Percentiles rank a stretch among this genome's conserved stretches.
Evolutionary conservation across 2,888 invertebrate species (phyloP).

Genomic region (Thymelicus acteon): DNA sequence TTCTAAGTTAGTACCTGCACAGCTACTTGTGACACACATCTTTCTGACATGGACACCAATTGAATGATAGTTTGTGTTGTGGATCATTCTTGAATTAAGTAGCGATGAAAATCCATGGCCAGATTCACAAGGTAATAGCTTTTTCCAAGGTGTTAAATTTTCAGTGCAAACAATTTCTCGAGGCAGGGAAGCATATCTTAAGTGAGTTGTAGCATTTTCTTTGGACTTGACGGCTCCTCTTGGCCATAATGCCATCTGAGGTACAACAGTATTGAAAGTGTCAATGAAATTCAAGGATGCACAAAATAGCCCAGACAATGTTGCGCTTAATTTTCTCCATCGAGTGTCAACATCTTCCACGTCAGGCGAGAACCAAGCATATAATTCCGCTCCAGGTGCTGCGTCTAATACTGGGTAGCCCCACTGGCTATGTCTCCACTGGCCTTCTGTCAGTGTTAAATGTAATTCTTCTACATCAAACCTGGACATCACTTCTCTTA

Average conservation of each 20-base stretch:
- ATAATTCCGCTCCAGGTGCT: conserved; percentile 96
- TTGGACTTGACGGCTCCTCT: conserved; percentile 84
- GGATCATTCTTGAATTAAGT: conserved; percentile 95
- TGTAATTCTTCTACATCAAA: conserved; percentile 96
- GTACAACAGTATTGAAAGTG: conserved; percentile 92
- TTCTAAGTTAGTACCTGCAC: conserved; percentile 88
- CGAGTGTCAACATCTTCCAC: conserved; percentile 89
- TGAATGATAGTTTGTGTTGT: conserved; percentile 97
- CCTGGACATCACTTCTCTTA: conserved; percentile 94
- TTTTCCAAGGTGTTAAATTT: conserved; percentile 99
- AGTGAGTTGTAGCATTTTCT: conserved; percentile 80
- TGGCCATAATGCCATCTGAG: conserved; percentile 93
- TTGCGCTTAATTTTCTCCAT: conserved; percentile 95
- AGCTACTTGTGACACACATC: conserved; percentile 87
- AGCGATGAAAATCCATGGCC: conserved; percentile 94
- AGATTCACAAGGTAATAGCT: conserved; percentile 97
- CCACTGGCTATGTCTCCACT: conserved; percentile 97
- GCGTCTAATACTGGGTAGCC: conserved; percentile 96
- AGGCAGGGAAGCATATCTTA: conserved; percentile 95
- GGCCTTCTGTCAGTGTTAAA: conserved; percentile 95
- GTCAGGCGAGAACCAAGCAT: conserved; percentile 94
- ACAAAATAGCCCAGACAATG: conserved; percentile 97
- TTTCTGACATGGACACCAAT: conserved; percentile 93
- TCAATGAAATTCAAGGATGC: conserved; percentile 98
- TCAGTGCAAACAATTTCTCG: conserved; percentile 99